phyloP scores from a whole-genome alignment of 2,888 invertebrate genomes.

The Esperia sulphurella region DNA sequence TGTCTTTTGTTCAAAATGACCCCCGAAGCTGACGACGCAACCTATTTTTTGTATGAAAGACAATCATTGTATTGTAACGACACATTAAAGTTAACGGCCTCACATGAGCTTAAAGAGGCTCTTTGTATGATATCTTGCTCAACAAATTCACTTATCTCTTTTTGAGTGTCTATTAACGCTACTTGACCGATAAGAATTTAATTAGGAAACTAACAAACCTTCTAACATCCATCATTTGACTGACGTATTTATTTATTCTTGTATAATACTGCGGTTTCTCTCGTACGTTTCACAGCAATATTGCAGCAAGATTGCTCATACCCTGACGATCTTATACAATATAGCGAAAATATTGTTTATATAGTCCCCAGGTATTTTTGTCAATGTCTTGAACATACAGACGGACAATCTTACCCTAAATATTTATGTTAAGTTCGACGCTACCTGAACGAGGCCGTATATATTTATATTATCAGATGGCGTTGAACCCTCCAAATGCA shows the following conservation, averaged over 20 bases:
- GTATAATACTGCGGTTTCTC: no score
- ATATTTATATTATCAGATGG: slow-evolving; percentile 21
- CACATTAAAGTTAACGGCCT: slow-evolving; percentile 16
- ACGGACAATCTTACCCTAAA: no score
- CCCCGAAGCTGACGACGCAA: background rate
- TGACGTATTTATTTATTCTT: background rate
- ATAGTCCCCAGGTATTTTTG: background rate
- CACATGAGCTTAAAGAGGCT: slow-evolving; percentile 11
- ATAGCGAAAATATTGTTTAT: background rate
- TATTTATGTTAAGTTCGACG: slow-evolving; percentile 1
- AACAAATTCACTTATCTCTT: slow-evolving; percentile 11
- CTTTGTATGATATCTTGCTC: slow-evolving; percentile 13
- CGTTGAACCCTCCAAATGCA: slow-evolving; percentile 63
- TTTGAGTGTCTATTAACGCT: slow-evolving; percentile 8
- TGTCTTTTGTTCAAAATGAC: background rate
- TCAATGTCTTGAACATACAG: no score
- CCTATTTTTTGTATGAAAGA: slow-evolving; percentile 1
- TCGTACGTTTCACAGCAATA: no score
- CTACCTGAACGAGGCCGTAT: slow-evolving; percentile 19
- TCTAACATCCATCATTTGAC: background rate
- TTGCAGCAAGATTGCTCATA: no score
- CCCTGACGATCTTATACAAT: no score
- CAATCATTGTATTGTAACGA: background rate
- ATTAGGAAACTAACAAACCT: slow-evolving; percentile 1
- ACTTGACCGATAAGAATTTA: slow-evolving; percentile 27